Conservation (phyloP, 2,797 vertebrate genomes). For the Chaetophractus vellerosus region DNA sequence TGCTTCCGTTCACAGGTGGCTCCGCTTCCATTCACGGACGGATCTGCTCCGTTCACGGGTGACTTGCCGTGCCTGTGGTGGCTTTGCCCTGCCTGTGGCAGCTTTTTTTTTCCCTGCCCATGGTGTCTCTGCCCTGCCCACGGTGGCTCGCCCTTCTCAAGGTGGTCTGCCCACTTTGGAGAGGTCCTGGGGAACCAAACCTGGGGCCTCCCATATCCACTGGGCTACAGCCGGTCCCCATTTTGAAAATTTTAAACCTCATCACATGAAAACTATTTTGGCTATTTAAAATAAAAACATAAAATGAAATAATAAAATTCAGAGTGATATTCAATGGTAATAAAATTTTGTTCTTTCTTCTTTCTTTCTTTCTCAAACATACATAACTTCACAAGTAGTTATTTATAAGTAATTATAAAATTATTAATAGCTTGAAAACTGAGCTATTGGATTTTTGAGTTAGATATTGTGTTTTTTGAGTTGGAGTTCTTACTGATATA, state of each 20-base stretch:
- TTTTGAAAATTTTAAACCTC: neutral
- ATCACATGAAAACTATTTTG: neutral
- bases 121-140: too few relatives aligned
- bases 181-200: too few relatives aligned
- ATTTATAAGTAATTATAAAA: neutral
- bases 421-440: neutral
- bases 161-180: too few relatives aligned
- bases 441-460: neutral
- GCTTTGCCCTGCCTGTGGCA: too few relatives aligned
- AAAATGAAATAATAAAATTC: conserved; percentile 30
- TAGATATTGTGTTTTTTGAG: neutral
- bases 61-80: too few relatives aligned
- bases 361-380: neutral
- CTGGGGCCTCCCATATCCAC: too few relatives aligned
- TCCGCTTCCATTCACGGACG: too few relatives aligned
- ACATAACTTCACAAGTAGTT: neutral
- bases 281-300: neutral
- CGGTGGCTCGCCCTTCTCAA: too few relatives aligned
- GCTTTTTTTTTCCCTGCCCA: too few relatives aligned
- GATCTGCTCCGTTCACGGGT: too few relatives aligned
- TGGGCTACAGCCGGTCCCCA: too few relatives aligned
- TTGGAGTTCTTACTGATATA: neutral
- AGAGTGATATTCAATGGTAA: neutral
- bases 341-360: neutral
- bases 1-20: too few relatives aligned